These are phyloP conservation scores for Clitarchus hookeri DNA, from an alignment of 2,888 invertebrate genomes.

Conservation along the genomic window DNA sequence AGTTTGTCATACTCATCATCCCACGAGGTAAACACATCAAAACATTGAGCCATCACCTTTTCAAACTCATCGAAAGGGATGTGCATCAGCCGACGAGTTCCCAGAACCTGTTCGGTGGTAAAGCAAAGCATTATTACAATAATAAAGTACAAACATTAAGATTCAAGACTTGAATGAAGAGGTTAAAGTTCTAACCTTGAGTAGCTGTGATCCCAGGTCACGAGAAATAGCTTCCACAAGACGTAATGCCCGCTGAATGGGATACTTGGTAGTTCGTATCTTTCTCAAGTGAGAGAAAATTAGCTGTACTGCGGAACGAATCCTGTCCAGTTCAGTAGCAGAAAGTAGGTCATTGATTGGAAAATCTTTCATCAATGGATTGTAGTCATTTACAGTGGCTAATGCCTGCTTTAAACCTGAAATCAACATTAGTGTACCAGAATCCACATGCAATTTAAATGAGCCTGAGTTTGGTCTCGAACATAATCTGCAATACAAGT, in stretches of 20 bases:
- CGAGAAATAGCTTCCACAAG: slow-evolving; percentile 98
- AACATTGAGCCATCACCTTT: slow-evolving; percentile 95
- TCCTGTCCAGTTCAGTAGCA: slow-evolving; percentile 89
- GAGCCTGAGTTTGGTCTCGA: no score
- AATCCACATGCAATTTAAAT: no score
- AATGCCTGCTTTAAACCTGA: slow-evolving; percentile 89
- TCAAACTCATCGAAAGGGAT: slow-evolving; percentile 99
- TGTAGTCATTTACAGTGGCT: slow-evolving; percentile 96
- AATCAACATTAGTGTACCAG: slow-evolving; percentile 33
- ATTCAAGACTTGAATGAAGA: background rate
- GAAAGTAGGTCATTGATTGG: slow-evolving; percentile 97
- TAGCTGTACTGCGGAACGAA: slow-evolving; percentile 83
- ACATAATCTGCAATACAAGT: no score
- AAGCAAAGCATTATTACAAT: background rate
- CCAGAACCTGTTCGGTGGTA: slow-evolving; percentile 66
- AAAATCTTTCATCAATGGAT: slow-evolving; percentile 99
- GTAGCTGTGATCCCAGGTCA: slow-evolving; percentile 89
- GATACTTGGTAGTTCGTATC: slow-evolving; percentile 96
- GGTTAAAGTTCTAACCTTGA: slow-evolving; percentile 66
- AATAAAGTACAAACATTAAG: background rate
- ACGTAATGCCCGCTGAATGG: slow-evolving; percentile 89
- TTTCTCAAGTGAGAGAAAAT: slow-evolving; percentile 96
- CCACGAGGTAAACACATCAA: slow-evolving; percentile 95
- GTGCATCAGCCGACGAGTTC: slow-evolving; percentile 94
- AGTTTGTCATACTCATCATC: slow-evolving; percentile 99